A percentile compares a stretch with the other conserved stretches of the same genome.
phyloP scores from a whole-genome alignment of 1,140 invertebrate genomes.

The Drosophila micromelanica region DNA sequence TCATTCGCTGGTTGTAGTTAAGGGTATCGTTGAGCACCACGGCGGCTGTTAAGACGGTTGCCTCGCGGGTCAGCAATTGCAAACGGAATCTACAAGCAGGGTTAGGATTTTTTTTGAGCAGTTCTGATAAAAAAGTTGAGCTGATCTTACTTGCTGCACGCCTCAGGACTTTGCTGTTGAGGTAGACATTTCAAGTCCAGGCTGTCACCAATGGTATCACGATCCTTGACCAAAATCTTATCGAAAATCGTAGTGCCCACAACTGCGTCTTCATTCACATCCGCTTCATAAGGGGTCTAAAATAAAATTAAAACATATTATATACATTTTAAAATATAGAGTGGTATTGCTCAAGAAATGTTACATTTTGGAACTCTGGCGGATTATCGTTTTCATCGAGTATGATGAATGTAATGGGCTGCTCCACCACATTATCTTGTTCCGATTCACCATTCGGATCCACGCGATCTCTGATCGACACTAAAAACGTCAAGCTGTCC shows the following conservation, averaged over 20 bases:
- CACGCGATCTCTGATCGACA: constrained; percentile 87
- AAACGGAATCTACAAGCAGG: constrained; percentile 87
- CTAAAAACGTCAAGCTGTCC: constrained; percentile 69
- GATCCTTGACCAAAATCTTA: constrained; percentile 90
- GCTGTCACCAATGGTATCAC: constrained; percentile 91
- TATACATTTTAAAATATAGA: not conserved
- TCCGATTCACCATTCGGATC: constrained; percentile 86
- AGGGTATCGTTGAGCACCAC: constrained; percentile 88
- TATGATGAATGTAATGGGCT: constrained; percentile 92
- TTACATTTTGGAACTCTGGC: constrained; percentile 91
- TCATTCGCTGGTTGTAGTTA: constrained; percentile 90
- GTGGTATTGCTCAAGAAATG: not conserved
- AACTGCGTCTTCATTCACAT: constrained; percentile 90
- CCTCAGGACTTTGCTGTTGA: constrained; percentile 76
- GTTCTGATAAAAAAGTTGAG: not conserved
- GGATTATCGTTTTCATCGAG: constrained; percentile 95
- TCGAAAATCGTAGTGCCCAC: constrained; percentile 90
- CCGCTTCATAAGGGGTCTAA: constrained; percentile 91
- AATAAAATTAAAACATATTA: not conserved
- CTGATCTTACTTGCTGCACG: constrained; percentile 70
- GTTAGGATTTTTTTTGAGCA: not conserved
- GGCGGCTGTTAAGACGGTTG: constrained; percentile 87
- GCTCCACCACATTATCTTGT: constrained; percentile 90
- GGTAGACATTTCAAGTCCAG: constrained; percentile 90
- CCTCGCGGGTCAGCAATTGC: constrained; percentile 87